A percentile compares a stretch with the other conserved stretches of the same genome.
phyloP scores from a whole-genome alignment of 2,797 vertebrate genomes.

The Gallirallus australis region DNA sequence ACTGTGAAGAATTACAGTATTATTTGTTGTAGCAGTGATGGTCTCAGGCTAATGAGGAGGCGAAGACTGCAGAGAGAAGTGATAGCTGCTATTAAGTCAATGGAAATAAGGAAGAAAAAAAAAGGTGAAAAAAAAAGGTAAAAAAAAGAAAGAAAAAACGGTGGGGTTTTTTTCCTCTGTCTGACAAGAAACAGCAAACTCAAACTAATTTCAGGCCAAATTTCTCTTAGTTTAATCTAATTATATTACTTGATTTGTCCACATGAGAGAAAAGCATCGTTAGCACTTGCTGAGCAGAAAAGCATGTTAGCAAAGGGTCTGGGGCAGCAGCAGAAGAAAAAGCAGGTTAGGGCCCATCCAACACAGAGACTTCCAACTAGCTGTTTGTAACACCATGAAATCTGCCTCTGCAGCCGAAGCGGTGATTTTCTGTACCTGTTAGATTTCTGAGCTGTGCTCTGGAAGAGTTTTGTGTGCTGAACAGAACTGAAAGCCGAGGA shows the following conservation, averaged over 20 bases:
- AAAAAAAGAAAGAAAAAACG: too few relatives aligned
- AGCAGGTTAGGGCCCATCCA: background rate
- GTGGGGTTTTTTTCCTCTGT: background rate
- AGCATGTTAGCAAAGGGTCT: background rate
- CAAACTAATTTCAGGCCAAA: background rate
- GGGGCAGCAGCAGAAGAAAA: background rate
- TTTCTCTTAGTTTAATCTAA: background rate
- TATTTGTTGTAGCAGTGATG: background rate
- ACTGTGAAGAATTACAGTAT: background rate
- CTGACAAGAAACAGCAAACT: background rate
- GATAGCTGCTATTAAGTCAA: background rate
- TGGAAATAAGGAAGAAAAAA: background rate
- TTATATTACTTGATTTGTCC: background rate
- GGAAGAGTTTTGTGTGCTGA: background rate
- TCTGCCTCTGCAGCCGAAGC: fast-evolving
- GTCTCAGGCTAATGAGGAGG: background rate
- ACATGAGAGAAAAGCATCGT: background rate
- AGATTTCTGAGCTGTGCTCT: background rate
- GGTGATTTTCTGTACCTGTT: background rate
- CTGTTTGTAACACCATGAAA: fast-evolving
- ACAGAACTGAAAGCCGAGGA: background rate
- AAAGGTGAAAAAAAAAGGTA: too few relatives aligned
- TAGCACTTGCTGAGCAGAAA: background rate
- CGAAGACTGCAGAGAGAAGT: background rate
- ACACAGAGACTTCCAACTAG: background rate